A percentile compares a stretch with the other conserved stretches of the same genome.
phyloP scores from a whole-genome alignment of 2,888 invertebrate species.

The Drosophila ustulata region DNA sequence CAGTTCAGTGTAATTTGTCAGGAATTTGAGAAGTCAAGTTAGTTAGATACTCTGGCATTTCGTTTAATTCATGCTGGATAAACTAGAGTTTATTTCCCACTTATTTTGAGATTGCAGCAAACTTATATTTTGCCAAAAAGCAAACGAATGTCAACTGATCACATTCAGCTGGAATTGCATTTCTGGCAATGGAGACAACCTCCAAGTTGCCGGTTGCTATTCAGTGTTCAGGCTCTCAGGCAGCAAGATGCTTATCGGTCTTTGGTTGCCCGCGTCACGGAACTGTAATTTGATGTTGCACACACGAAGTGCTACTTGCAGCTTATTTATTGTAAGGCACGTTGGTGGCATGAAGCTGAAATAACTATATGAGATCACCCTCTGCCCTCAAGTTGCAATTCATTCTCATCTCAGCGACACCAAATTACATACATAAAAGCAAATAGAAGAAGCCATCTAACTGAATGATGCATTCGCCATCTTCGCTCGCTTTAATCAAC shows the following conservation, averaged over 20 bases:
- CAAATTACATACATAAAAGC: constrained; percentile 9
- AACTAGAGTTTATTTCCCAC: neutral
- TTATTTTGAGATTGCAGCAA: constrained; percentile 1
- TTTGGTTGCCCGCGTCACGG: constrained; percentile 32
- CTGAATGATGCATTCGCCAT: neutral
- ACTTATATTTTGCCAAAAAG: constrained; percentile 13
- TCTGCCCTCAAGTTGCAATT: constrained; percentile 55
- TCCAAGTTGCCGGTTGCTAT: neutral
- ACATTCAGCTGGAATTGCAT: constrained; percentile 73
- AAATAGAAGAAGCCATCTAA: constrained; percentile 11
- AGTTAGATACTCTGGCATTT: neutral
- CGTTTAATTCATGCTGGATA: neutral
- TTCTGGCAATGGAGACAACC: constrained; percentile 29
- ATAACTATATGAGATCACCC: constrained; percentile 52
- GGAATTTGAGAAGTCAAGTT: neutral
- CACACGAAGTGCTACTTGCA: constrained; percentile 66
- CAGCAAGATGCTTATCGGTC: constrained; percentile 57
- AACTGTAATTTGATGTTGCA: constrained; percentile 67
- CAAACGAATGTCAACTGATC: constrained; percentile 72
- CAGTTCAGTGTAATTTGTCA: constrained; percentile 4
- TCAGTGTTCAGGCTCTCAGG: neutral
- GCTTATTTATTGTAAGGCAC: constrained; percentile 59
- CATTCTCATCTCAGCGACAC: constrained; percentile 30
- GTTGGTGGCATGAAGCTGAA: constrained; percentile 37
- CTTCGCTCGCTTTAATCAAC: neutral